Evolutionary conservation across 2,797 vertebrate genomes (phyloP), one percentile per base, ranked within the genome.

Genomic region (Neopelma chrysocephalum): DNA sequence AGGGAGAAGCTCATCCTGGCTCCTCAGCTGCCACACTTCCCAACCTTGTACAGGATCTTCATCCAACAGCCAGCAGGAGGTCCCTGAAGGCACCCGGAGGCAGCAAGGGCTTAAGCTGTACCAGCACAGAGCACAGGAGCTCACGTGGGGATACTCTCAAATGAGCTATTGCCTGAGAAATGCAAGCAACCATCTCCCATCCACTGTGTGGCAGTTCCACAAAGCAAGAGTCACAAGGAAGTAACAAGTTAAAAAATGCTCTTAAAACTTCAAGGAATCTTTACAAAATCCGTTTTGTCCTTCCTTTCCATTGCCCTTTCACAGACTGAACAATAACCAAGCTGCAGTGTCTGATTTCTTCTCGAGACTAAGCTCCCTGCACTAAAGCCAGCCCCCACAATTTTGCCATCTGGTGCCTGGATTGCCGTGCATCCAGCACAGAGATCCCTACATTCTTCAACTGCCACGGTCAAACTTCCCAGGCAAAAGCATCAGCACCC

Each of bases 401-500:
- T 76, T 88, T 89, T 92, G 86, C 95, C 90, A 96, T 90, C 96
- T 96, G 95, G 40, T 90, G 83, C 85, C 69, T 86, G 12, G 54
- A 60, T 45, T 78, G 78, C 70, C 1, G 0, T 12, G 47, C 45
- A 50, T 19, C 90, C 89, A 76, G 77, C 82, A 69, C 34, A 27
- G 70, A 65, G 50, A 65, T 93, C 83, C 58, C 51, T 8, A 15
- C 10, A 17, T 75, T 68, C 86, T 51, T 66, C n/a, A 22, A 19
- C 27, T 66, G 64, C 79, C 68, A 27, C 4, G 79, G 76, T 43
- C 27, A 38, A 90, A 87, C 72, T 58, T 85, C 13, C 57, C 76
- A 88, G 65, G 60, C 42, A 88, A 82, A 82, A 87, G 85, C 54
- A 91, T 8, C 75, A 61, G 42, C 29, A 25, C 38, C 36, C 68